Evolutionary conservation across 2,797 vertebrate species (phyloP).

Genomic region (Aselliscus stoliczkanus): DNA sequence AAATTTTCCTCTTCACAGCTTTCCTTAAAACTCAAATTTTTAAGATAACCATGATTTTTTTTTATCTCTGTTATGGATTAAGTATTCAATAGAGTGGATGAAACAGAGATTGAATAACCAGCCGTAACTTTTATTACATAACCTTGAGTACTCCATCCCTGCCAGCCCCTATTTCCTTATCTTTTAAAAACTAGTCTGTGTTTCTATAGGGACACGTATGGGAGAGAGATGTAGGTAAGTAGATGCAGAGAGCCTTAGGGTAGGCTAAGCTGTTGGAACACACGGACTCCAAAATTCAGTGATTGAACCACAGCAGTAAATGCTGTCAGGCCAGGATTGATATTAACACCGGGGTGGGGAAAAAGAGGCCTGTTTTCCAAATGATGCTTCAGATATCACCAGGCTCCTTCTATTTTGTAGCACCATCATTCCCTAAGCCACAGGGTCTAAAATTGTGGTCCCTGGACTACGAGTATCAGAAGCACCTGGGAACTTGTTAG

Average conservation of each 20-base stretch:
- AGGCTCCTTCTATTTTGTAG: background rate
- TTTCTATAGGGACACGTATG: background rate
- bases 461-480: background rate
- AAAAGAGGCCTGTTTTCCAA: background rate
- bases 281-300: background rate
- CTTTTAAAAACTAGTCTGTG: background rate
- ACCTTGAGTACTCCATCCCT: background rate
- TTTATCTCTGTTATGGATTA: background rate
- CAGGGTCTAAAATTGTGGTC: background rate
- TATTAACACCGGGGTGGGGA: background rate
- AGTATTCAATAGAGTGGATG: background rate
- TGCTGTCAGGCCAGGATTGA: background rate
- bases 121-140: too few relatives aligned
- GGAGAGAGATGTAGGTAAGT: background rate
- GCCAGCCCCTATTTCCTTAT: background rate
- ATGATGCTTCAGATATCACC: background rate
- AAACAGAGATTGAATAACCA: background rate
- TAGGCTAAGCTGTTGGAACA: background rate
- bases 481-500: background rate
- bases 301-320: background rate
- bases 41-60: background rate
- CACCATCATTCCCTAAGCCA: background rate
- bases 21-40: background rate
- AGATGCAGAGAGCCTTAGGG: background rate
- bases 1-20: background rate